Percentiles rank a stretch among this genome's conserved stretches.
phyloP scores from a whole-genome alignment of 2,888 invertebrate species.

The Torymus aiolomorphi region DNA sequence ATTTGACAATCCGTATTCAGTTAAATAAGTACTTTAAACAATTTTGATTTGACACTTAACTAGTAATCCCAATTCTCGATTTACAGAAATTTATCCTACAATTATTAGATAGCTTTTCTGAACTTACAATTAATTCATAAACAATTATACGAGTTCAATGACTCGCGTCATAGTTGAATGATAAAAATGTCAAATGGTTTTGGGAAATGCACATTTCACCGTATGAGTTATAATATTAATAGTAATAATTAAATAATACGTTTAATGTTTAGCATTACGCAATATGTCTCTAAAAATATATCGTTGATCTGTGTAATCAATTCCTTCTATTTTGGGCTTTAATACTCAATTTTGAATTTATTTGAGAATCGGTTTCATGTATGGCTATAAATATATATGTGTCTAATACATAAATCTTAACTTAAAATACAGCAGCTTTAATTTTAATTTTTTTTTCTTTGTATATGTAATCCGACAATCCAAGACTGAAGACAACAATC shows the following conservation, averaged over 20 bases:
- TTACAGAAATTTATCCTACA: constrained; percentile 21
- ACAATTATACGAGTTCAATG: constrained; percentile 21
- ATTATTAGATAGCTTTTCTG: constrained; percentile 17
- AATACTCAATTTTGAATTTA: not conserved
- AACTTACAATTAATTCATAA: constrained; percentile 27
- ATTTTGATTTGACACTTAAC: not conserved
- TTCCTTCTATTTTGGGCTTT: constrained; percentile 24
- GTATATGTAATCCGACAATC: not conserved
- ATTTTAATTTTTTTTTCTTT: not conserved
- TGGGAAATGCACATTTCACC: constrained; percentile 44
- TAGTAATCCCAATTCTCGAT: constrained; percentile 20
- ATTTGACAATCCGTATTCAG: constrained; percentile 4
- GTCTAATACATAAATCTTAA: not conserved
- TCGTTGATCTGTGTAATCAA: constrained; percentile 36
- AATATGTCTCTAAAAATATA: constrained; percentile 51
- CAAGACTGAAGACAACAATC: constrained; percentile 26
- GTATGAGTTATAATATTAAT: constrained; percentile 1
- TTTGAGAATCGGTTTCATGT: constrained; percentile 7
- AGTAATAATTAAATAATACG: constrained; percentile 3
- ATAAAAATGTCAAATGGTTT: constrained; percentile 42
- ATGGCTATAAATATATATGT: not conserved
- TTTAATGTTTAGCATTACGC: constrained; percentile 12
- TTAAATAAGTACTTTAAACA: constrained; percentile 8
- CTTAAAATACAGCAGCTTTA: not conserved
- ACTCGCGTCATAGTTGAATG: constrained; percentile 29